phyloP scores from a whole-genome alignment of 2,113 vertebrate species.

The Oncorhynchus nerka region DNA sequence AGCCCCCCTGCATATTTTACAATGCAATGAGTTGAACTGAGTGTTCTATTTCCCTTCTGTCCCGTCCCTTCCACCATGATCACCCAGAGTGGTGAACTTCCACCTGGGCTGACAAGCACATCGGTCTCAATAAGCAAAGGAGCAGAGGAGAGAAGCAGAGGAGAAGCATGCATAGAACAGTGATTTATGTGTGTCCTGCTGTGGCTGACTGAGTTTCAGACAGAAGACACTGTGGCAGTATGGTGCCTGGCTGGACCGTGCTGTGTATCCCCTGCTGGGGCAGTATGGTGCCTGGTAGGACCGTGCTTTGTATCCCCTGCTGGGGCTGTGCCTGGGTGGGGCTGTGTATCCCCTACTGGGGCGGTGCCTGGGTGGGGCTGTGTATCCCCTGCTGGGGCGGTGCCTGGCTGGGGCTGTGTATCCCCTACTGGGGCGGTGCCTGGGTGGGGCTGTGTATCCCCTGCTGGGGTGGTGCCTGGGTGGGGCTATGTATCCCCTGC shows the following conservation, averaged over 20 bases:
- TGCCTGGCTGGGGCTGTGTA: no score
- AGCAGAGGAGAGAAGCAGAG: background rate
- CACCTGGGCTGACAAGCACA: conserved; percentile 16
- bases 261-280: background rate
- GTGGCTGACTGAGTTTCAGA: background rate
- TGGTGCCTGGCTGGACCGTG: background rate
- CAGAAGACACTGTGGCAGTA: background rate
- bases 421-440: no score
- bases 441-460: no score
- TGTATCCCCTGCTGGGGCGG: no score
- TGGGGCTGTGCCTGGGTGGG: background rate
- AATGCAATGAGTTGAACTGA: background rate
- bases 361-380: no score
- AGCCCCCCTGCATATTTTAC: background rate
- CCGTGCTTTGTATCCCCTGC: background rate
- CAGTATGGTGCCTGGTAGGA: background rate
- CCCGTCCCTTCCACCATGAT: background rate
- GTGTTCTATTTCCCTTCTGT: background rate
- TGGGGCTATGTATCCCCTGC: background rate
- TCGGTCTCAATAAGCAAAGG: conserved; percentile 6
- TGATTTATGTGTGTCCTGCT: background rate
- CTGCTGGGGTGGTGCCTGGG: no score
- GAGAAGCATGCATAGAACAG: background rate
- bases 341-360: background rate
- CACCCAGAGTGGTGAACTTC: background rate